phyloP scores from a whole-genome alignment of 1,140 invertebrate genomes.

The Caenorhabditis elegans region WBcel235 BX284604.4:3640001-3640500 shows the following conservation, averaged over 20 bases:
- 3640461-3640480: too few relatives aligned
- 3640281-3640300: background rate
- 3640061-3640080: too few relatives aligned
- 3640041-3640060: too few relatives aligned
- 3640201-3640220: background rate
- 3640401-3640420: constrained; percentile 1
- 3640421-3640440: too few relatives aligned
- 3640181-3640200: background rate
- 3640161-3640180: too few relatives aligned
- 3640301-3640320: constrained; percentile 15
- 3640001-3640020: too few relatives aligned
- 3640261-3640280: background rate
- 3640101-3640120: background rate
- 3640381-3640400: background rate
- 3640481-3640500: too few relatives aligned
- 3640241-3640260: background rate
- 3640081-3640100: constrained; percentile 23
- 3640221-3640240: background rate
- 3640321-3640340: constrained; percentile 24
- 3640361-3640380: background rate
- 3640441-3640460: too few relatives aligned
- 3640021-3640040: too few relatives aligned
- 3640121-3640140: too few relatives aligned
- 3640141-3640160: background rate
- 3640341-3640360: background rate